phyloP scores from a whole-genome alignment of 2,888 invertebrate genomes.

The Athripsodes cinereus region DNA sequence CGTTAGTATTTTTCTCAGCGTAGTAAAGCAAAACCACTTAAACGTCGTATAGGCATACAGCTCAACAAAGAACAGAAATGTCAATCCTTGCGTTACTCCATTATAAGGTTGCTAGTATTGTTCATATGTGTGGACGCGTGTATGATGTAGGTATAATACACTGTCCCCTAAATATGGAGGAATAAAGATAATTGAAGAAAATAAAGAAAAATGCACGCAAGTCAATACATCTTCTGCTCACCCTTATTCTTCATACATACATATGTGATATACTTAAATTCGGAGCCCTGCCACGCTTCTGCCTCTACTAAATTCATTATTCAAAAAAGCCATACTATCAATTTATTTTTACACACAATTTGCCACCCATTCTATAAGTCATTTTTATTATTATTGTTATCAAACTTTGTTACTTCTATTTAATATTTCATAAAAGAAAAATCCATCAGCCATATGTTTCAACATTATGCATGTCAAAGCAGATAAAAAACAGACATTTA shows the following conservation, averaged over 20 bases:
- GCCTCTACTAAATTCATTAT: conserved; percentile 25
- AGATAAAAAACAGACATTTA: no score
- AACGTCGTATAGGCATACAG: no score
- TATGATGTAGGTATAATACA: no score
- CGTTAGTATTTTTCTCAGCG: no score
- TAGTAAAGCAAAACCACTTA: no score
- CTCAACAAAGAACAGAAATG: no score
- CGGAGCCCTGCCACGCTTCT: not conserved
- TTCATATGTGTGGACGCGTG: no score
- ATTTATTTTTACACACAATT: conserved; percentile 25
- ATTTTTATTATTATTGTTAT: no score
- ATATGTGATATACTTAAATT: no score
- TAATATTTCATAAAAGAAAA: conserved; percentile 2
- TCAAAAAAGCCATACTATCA: conserved; percentile 15
- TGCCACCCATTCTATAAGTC: conserved; percentile 7
- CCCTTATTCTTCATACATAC: not conserved
- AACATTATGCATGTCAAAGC: not conserved
- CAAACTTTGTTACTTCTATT: not conserved
- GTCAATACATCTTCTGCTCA: not conserved
- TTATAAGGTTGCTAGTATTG: no score
- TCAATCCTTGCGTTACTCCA: no score
- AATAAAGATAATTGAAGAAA: not conserved
- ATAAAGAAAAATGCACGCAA: conserved; percentile 9
- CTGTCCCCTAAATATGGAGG: not conserved
- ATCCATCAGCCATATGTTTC: conserved; percentile 7